phyloP scores from a whole-genome alignment of 2,888 invertebrate species.

The Drosophila pseudotakahashii region DNA sequence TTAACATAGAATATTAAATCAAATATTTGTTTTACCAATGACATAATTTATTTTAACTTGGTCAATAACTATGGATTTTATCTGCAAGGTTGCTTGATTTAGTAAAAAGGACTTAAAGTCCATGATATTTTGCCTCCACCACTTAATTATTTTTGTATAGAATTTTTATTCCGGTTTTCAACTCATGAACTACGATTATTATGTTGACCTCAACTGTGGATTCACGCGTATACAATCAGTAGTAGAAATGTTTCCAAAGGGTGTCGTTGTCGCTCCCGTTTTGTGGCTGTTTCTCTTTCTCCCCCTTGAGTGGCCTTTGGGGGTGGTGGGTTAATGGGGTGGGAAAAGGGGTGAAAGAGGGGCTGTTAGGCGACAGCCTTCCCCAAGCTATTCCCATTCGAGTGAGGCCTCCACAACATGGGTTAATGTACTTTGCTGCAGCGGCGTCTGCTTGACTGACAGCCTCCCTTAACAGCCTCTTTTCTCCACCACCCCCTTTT shows the following conservation, averaged over 20 bases:
- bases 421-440: conserved; percentile 73
- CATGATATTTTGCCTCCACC: no score
- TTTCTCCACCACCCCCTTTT: not conserved
- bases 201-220: conserved; percentile 19
- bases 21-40: no score
- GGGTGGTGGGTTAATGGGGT: conserved; percentile 6
- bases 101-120: no score
- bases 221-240: conserved; percentile 22
- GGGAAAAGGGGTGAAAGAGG: not conserved
- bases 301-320: conserved; percentile 39
- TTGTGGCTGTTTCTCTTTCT: conserved; percentile 47
- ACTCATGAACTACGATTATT: conserved; percentile 1
- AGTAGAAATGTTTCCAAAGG: conserved; percentile 60
- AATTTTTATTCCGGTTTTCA: not conserved
- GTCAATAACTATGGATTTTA: no score
- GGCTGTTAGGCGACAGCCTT: conserved; percentile 27
- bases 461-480: conserved; percentile 46
- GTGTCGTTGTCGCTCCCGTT: conserved; percentile 62
- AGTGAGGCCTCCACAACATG: conserved; percentile 47
- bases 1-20: no score
- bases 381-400: conserved; percentile 39
- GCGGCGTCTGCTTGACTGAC: conserved; percentile 65
- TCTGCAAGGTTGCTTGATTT: no score
- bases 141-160: not conserved
- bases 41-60: no score